phyloP scores from a whole-genome alignment of 2,888 invertebrate species.

The Cephus pygmeus region DNA sequence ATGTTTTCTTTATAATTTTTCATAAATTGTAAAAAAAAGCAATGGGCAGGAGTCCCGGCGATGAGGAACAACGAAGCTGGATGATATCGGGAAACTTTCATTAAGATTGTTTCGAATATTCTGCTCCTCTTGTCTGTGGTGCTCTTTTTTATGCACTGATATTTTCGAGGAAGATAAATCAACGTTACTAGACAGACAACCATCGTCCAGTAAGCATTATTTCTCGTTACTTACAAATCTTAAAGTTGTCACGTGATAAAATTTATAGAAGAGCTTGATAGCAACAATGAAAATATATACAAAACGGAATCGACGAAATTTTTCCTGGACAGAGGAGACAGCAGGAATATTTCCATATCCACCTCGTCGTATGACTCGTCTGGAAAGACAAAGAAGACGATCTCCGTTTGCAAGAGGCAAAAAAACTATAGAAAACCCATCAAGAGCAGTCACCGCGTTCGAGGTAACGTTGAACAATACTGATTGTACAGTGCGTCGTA shows the following conservation, averaged over 20 bases:
- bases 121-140: conserved; percentile 43
- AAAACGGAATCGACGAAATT: conserved; percentile 20
- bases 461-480: neutral
- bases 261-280: conserved; percentile 27
- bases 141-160: conserved; percentile 32
- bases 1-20: neutral
- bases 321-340: conserved; percentile 39
- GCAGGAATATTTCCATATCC: conserved; percentile 20
- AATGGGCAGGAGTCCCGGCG: neutral
- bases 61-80: conserved; percentile 28
- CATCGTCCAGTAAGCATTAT: neutral
- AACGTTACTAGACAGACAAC: neutral
- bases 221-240: neutral
- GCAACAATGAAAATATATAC: conserved; percentile 36
- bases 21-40: neutral
- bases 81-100: conserved; percentile 24
- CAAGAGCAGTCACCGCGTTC: neutral
- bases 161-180: conserved; percentile 34
- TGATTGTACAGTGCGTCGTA: neutral
- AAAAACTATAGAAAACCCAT: neutral
- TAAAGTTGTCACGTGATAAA: neutral
- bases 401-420: neutral
- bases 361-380: neutral
- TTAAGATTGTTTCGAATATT: conserved; percentile 30
- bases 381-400: neutral